phyloP scores from a whole-genome alignment of 64 coral and sea anemone genomes.

The Actinia tenebrosa region DNA sequence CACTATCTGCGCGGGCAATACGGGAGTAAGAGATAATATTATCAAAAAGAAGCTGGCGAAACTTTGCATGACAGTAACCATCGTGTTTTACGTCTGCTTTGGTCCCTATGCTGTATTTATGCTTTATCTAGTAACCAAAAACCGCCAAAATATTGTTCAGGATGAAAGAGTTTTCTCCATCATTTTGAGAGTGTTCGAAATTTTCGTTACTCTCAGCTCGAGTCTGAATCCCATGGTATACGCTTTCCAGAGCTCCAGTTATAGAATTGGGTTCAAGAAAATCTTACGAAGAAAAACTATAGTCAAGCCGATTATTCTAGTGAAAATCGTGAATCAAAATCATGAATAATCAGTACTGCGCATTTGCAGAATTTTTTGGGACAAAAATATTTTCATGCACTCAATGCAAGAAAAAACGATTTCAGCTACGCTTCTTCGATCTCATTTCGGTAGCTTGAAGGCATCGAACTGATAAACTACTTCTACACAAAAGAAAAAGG shows the following conservation, averaged over 20 bases:
- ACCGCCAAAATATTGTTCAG: not conserved
- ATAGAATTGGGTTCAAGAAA: slow-evolving; percentile 41
- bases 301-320: not conserved
- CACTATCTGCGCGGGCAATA: slow-evolving; percentile 10
- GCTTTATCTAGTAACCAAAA: not conserved
- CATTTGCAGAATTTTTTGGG: not conserved
- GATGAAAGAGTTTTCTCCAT: not conserved
- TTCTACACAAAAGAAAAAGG: too few relatives aligned
- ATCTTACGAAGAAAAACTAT: not conserved
- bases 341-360: not conserved
- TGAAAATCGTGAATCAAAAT: not conserved
- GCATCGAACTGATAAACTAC: too few relatives aligned
- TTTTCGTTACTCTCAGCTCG: slow-evolving; percentile 33
- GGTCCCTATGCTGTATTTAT: not conserved
- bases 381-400: not conserved
- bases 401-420: too few relatives aligned
- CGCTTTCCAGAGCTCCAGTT: slow-evolving; percentile 57
- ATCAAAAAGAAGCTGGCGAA: slow-evolving; percentile 22
- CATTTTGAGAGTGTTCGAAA: slow-evolving; percentile 11
- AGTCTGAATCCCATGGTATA: slow-evolving; percentile 61
- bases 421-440: too few relatives aligned
- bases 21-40: not conserved
- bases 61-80: not conserved
- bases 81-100: not conserved
- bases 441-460: too few relatives aligned